These are phyloP conservation scores for Hyperoplus lanceolatus DNA, from an alignment of 2,797 vertebrate genomes.

Conservation along the genomic window DNA sequence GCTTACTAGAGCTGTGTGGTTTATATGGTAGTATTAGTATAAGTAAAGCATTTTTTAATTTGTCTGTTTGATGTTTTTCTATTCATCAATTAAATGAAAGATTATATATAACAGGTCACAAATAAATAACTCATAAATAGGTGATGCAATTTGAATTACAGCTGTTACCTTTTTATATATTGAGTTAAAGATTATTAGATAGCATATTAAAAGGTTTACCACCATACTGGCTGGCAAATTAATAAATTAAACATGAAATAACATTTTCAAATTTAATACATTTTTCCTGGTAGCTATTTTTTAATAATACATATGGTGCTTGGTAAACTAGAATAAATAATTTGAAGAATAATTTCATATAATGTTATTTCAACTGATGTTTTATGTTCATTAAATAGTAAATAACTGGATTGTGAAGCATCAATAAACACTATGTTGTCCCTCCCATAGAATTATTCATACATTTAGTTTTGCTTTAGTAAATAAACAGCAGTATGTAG, in stretches of 20 bases:
- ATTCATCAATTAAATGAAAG: neutral
- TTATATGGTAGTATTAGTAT: conserved; percentile 3
- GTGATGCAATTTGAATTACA: neutral
- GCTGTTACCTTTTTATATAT: neutral
- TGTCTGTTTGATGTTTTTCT: neutral
- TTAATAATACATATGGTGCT: neutral
- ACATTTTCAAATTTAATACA: neutral
- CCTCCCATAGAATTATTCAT: too few relatives aligned
- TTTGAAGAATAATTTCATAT: neutral
- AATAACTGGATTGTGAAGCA: neutral
- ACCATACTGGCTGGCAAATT: neutral
- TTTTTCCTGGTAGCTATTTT: neutral
- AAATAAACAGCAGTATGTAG: conserved; percentile 26
- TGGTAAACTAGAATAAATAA: neutral
- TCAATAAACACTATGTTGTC: neutral
- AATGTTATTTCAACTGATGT: neutral
- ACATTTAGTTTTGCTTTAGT: conserved; percentile 5
- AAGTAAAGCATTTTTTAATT: neutral
- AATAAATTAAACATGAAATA: neutral
- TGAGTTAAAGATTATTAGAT: neutral
- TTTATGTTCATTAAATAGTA: neutral
- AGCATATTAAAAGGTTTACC: neutral
- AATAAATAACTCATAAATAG: neutral
- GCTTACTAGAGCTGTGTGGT: conserved; percentile 52
- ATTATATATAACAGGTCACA: neutral